A percentile compares a stretch with the other conserved stretches of the same genome.
Conservation (phyloP, 2,113 vertebrate genomes). For the Shinisaurus crocodilurus region DNA sequence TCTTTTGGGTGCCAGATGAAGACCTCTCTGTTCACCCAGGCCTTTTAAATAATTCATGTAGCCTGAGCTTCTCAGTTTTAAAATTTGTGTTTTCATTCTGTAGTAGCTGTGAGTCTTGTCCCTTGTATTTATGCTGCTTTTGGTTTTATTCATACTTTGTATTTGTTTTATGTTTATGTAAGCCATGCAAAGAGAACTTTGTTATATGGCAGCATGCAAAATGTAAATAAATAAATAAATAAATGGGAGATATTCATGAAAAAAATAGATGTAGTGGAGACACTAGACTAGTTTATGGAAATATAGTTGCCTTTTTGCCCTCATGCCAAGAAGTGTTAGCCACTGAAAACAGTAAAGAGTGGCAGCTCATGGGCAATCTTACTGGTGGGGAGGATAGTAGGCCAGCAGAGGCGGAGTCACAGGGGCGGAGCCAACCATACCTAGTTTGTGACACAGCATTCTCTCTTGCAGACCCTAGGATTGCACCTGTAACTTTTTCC, state of each 20-base stretch:
- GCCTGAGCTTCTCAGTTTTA: too few relatives aligned
- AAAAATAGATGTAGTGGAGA: neutral
- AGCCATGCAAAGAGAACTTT: neutral
- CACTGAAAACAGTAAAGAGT: neutral
- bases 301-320: neutral
- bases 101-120: neutral
- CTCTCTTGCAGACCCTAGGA: too few relatives aligned
- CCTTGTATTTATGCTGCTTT: neutral
- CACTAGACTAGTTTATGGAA: neutral
- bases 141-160: neutral
- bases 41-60: neutral
- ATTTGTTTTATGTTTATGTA: neutral
- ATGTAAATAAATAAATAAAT: neutral
- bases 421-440: too few relatives aligned
- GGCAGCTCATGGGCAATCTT: too few relatives aligned
- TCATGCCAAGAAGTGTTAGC: neutral
- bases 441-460: too few relatives aligned
- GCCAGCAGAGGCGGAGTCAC: too few relatives aligned
- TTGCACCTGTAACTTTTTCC: too few relatives aligned
- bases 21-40: neutral
- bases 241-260: neutral
- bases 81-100: neutral
- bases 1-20: neutral
- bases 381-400: too few relatives aligned
- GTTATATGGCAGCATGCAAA: neutral